A percentile compares a stretch with the other conserved stretches of the same genome.
Evolutionary conservation across 2,888 invertebrate species (phyloP).

Genomic region (Lydus trimaculatus): DNA sequence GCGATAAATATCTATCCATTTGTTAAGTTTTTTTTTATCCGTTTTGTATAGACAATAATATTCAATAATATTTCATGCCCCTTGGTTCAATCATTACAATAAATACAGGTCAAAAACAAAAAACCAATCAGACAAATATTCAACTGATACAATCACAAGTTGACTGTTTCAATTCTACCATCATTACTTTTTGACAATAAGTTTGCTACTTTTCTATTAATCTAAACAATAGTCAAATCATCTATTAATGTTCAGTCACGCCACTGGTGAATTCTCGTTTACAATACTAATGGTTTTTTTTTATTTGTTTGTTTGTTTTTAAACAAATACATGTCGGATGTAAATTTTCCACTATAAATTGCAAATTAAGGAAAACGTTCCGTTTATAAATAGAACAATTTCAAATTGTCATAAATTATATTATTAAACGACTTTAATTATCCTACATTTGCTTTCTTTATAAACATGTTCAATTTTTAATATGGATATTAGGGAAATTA

Average conservation of each 20-base stretch:
- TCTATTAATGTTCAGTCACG: neutral
- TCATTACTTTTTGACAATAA: neutral
- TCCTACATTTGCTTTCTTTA: neutral
- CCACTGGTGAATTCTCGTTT: neutral
- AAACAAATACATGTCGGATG: conserved; percentile 1
- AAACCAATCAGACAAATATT: neutral
- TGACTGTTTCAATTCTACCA: neutral
- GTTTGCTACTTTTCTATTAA: neutral
- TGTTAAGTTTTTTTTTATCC: neutral
- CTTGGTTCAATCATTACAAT: neutral
- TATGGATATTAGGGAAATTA: neutral
- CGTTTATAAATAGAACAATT: neutral
- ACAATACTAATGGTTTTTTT: neutral
- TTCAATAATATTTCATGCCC: neutral
- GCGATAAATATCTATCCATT: neutral
- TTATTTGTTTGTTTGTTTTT: neutral
- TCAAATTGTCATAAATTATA: neutral
- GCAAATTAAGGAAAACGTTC: conserved; percentile 2
- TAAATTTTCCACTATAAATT: neutral
- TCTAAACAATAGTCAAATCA: neutral
- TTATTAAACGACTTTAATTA: neutral
- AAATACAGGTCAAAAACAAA: neutral
- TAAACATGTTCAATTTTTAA: neutral
- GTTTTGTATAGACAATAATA: neutral
- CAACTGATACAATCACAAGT: neutral